phyloP scores from a whole-genome alignment of 1,140 invertebrate genomes.

The Ooceraea biroi region DNA sequence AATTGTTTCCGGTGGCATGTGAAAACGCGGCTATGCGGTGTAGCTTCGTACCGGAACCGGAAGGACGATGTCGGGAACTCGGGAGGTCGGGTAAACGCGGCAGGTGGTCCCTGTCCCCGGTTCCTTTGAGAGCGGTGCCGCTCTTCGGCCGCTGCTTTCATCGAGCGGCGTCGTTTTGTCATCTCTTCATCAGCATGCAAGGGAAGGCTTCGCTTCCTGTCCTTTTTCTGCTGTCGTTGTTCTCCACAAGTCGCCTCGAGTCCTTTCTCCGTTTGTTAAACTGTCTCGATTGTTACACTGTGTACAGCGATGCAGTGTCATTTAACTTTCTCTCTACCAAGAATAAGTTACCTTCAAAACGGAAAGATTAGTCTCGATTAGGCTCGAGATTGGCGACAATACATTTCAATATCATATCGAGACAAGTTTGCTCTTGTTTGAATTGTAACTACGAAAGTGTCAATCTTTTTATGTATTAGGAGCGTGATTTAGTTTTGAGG shows the following conservation, averaged over 20 bases:
- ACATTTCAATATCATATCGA: too few relatives aligned
- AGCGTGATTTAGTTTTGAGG: too few relatives aligned
- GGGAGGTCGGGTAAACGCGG: slow-evolving; percentile 7
- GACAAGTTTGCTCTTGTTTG: too few relatives aligned
- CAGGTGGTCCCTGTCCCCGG: slow-evolving; percentile 8
- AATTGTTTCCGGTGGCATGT: slow-evolving; percentile 14
- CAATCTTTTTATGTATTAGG: too few relatives aligned
- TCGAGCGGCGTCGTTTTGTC: slow-evolving; percentile 16
- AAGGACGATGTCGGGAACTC: slow-evolving; percentile 9
- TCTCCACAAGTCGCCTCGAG: background rate
- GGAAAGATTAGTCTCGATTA: too few relatives aligned
- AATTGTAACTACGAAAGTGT: too few relatives aligned
- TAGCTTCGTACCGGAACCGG: slow-evolving; percentile 39
- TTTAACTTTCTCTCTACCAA: background rate
- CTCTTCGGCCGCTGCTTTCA: slow-evolving; percentile 33
- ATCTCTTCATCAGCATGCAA: slow-evolving; percentile 2
- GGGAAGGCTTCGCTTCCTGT: slow-evolving; percentile 18
- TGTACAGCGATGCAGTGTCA: background rate
- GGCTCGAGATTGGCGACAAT: too few relatives aligned
- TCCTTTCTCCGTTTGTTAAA: slow-evolving; percentile 2
- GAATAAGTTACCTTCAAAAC: too few relatives aligned
- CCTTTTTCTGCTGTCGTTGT: background rate
- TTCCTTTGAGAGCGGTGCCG: slow-evolving; percentile 19
- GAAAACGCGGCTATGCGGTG: background rate
- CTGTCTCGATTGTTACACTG: background rate